Base-by-base conservation (phyloP, 2,797 vertebrate genomes). In the Ceryle rudis region DNA sequence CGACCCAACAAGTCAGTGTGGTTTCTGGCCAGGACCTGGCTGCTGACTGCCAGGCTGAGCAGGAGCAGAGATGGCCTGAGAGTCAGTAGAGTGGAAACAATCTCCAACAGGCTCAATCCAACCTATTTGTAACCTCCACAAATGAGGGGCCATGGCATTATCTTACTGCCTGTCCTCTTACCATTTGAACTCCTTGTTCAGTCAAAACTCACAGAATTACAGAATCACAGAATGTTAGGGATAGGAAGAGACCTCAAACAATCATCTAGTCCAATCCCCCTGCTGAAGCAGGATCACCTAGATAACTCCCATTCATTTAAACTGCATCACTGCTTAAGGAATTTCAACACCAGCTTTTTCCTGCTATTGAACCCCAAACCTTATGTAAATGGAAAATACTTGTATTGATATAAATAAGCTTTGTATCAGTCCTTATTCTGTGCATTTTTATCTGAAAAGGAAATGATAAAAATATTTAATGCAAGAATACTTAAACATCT, bases 71-170 rank as follows among this genome's bases (percentile, higher is more conserved):
- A 39, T 37, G 39, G 23, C 20, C 39, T 20, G 31, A 55, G 31
- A 55, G 12, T 9, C 52, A 65, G 2, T 64, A 47, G 39, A 22
- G 41, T 8, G 18, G n/a, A 57, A 86, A 78, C 3, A 5, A 4
- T 44, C 8, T 61, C 47, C n/a, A 44, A 8, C 41, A 55, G 42
- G 15, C 16, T 86, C 54, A 51, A 62, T 62, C 17, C 13, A 78
- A 72, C 28, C 7, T 35, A 10, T 52, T 8, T 14, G 46, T 49
- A 60, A 81, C 23, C 28, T 85, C 25, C 8, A 35, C 11, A 62
- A 51, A n/a, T 0, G 2, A 39, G 21, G 2, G 20, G 8, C 14
- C 11, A 49, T 49, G n/a, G 21, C 9, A 23, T 7, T 37, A 31
- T 31, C 42, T 61, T 33, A 52, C 31, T 52, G 35, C 12, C 44